Percentiles rank a stretch among this genome's conserved stretches.
Evolutionary conservation across 2,113 vertebrate species (phyloP).

Genomic region (Heterotilapia buettikoferi): DNA sequence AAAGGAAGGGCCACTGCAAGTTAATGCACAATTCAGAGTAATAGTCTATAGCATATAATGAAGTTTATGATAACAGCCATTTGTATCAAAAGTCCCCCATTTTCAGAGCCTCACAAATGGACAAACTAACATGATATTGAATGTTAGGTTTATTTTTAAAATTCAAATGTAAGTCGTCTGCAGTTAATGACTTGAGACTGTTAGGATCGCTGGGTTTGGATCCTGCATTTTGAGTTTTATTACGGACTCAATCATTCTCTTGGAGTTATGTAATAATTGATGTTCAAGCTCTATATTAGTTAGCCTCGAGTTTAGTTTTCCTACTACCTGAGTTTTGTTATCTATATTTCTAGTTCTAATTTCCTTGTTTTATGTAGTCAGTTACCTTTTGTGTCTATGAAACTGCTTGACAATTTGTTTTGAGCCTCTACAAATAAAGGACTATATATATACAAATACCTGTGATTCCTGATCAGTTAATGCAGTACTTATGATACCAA

Average conservation of each 20-base stretch:
- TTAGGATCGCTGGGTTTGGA: neutral
- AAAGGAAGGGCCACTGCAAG: neutral
- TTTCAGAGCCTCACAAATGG: neutral
- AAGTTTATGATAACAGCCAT: neutral
- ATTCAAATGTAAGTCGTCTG: rapidly evolving
- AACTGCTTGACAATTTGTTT: neutral
- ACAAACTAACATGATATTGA: neutral
- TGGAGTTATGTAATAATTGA: rapidly evolving
- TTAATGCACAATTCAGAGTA: neutral
- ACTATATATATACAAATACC: rapidly evolving
- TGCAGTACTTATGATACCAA: neutral
- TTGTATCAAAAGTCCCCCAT: neutral
- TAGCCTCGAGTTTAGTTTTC: neutral
- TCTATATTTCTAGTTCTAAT: neutral
- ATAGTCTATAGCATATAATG: neutral
- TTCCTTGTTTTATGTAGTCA: neutral
- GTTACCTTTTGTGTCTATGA: neutral
- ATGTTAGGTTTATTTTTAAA: neutral
- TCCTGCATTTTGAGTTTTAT: neutral
- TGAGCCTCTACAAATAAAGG: neutral
- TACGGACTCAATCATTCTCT: neutral
- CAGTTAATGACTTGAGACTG: neutral
- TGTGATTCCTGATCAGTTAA: neutral
- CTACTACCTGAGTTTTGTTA: neutral
- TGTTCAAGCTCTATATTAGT: neutral